These are phyloP conservation scores for Icerya purchasi DNA, from an alignment of 2,888 invertebrate genomes.

Conservation along the genomic window DNA sequence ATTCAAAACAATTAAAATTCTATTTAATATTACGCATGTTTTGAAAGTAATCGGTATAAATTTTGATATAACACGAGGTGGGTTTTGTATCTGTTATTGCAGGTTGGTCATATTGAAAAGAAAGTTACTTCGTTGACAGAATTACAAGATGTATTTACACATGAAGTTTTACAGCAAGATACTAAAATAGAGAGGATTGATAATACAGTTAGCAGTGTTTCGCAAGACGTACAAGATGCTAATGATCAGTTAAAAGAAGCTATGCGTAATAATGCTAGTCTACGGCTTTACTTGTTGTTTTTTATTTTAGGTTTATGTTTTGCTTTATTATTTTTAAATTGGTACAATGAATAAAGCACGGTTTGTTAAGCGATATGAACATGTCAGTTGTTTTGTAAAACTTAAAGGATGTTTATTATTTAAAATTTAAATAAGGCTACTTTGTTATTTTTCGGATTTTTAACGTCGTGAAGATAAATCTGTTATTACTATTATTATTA, in stretches of 20 bases:
- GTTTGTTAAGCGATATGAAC: too few relatives aligned
- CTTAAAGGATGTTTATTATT: too few relatives aligned
- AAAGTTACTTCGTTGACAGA: slow-evolving; percentile 91
- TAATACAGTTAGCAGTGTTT: slow-evolving; percentile 69
- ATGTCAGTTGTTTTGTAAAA: too few relatives aligned
- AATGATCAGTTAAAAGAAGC: slow-evolving; percentile 95
- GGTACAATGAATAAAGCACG: slow-evolving; percentile 68
- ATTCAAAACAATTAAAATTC: too few relatives aligned
- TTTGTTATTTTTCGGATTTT: too few relatives aligned
- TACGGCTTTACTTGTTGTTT: slow-evolving; percentile 84
- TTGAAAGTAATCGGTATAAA: too few relatives aligned
- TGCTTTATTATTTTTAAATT: slow-evolving; percentile 84
- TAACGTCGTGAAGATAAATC: slow-evolving; percentile 13
- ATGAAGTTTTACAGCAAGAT: slow-evolving; percentile 86
- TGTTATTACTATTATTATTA: slow-evolving; percentile 10
- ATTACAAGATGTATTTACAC: slow-evolving; percentile 86
- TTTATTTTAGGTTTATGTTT: slow-evolving; percentile 90
- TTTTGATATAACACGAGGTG: too few relatives aligned
- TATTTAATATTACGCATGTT: too few relatives aligned
- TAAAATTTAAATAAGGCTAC: too few relatives aligned
- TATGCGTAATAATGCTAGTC: slow-evolving; percentile 87
- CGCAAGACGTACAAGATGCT: slow-evolving; percentile 87
- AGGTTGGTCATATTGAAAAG: slow-evolving; percentile 37
- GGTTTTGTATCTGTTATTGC: too few relatives aligned
- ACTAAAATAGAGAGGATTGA: slow-evolving; percentile 78